Evolutionary conservation across 92 coral and sea anemone genomes (phyloP), one percentile per base, ranked within the genome.

Genomic region (Parazoanthus atlanticus): DNA sequence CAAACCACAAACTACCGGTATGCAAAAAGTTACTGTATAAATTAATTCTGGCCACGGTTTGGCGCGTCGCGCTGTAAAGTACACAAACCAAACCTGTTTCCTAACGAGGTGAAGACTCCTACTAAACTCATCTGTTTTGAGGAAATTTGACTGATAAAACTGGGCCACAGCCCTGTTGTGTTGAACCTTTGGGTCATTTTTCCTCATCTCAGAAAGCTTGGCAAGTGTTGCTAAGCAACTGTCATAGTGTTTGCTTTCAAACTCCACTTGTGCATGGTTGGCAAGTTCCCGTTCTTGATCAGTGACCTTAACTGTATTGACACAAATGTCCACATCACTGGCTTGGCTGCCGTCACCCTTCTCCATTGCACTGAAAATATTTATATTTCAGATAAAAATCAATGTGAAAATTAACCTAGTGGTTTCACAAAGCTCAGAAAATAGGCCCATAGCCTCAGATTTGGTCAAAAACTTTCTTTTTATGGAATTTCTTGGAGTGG

Each of bases 241-340:
- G 69, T 94, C 98, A 80, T 92, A 96, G 46, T 90, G 94, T 79
- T 89, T 92, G 70, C 94, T 86, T 85, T 96, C 98, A 94, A 94
- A 96, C 76, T 96, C 96, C 65, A 92, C 86, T 66, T 94, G 96
- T 32, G 98, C 98, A 90, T 94, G 88, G 72, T 89, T 94, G 36
- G 98, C 98, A 46, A 94, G 92, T 69, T 94, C 98, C 19, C 97
- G 91, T 83, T 96, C 96, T 72, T 94, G 98, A 79, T 96, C 98
- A 64, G 98, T 89, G 40, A 96, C 92, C 67, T 88, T 91, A 23
- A 85, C 88, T 13, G 85, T 67, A 40, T 65, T 26, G 58, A 66
- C n/a, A 72, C 70, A 64, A 76, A 9, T 84, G 41, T 84, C 87
- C 56, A 71, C 30, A 65, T 84, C 78, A 84, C 28, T n/a, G 6